Base-by-base conservation (phyloP, 2,797 vertebrate species). In the Rhynchotus rufescens region DNA sequence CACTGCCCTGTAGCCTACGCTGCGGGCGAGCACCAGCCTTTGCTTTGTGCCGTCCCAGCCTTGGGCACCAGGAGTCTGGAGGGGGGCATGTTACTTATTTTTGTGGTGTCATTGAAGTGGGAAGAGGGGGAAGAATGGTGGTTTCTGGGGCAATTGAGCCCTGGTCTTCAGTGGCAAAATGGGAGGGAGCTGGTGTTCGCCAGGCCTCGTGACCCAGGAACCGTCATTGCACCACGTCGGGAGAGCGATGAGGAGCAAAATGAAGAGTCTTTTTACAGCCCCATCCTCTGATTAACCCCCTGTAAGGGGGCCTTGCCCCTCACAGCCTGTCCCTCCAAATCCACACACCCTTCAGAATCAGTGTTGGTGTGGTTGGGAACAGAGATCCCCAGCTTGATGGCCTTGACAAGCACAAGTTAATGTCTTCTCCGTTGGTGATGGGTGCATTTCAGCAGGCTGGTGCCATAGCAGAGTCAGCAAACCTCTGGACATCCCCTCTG, bases 21-120 rank as follows among this genome's bases (percentile, higher is more conserved):
- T 3, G 6, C 40, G 47, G 66, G 22, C 42, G 45, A 64, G 62
- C 62, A 62, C 59, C 42, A 30, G 0, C 28, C 80, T 34, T 26
- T 26, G 51, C 49, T 51, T 28, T 69, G 0, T 0, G 47, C 49
- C 5, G 16, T 65, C 68, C 61, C 65, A 10, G 32, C 66, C 45
- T 38, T 0, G 17, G 45, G 56, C 75, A 51, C 22, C 4, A 1
- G 62, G 6, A 2, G 17, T 5, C 0, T 0, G 9, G 25, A n/a
- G 12, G 28, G 30, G 54, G 51, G 26, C 30, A n/a, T 19, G 4
- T 42, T 60, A 67, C 86, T 64, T 91, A 64, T 23, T 73, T 83
- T 66, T 30, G 64, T 67, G 73, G 19, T 52, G 19, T 12, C 38
- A 10, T 15, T 4, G 0, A 26, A 80, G 11, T 4, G 25, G 12